These are phyloP conservation scores for Diploptera punctata DNA, from an alignment of 2,888 invertebrate genomes.

Conservation along the genomic window DNA sequence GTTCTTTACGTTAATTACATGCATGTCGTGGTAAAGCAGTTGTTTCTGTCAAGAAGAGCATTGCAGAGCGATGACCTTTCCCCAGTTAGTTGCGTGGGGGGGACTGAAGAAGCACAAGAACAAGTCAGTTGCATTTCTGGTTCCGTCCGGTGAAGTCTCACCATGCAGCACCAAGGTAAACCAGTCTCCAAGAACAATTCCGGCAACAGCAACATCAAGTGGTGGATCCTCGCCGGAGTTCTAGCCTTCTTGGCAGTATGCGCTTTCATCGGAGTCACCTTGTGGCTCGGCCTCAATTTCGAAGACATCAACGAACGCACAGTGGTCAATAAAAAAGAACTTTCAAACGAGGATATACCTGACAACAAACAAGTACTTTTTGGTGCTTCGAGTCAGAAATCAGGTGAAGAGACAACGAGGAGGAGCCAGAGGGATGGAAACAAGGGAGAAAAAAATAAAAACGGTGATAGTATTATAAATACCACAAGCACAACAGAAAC, in stretches of 20 bases:
- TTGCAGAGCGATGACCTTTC: too few relatives aligned
- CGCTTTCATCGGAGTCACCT: slow-evolving; percentile 47
- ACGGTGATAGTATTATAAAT: neutral
- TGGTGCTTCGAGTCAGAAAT: neutral
- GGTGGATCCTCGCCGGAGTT: slow-evolving; percentile 48
- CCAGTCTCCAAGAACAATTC: neutral
- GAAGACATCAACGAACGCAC: slow-evolving; percentile 4
- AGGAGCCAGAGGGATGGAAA: too few relatives aligned
- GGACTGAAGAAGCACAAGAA: neutral
- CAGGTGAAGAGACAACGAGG: neutral
- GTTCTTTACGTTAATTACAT: too few relatives aligned
- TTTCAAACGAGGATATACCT: too few relatives aligned
- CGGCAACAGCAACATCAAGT: slow-evolving; percentile 38
- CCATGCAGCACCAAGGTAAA: neutral
- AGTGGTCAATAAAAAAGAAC: neutral
- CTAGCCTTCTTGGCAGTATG: slow-evolving; percentile 47
- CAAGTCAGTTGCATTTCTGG: neutral
- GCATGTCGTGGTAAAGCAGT: too few relatives aligned
- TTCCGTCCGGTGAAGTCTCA: neutral
- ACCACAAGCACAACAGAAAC: neutral
- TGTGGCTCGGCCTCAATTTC: slow-evolving; percentile 47
- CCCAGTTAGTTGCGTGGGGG: too few relatives aligned
- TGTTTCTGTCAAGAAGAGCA: too few relatives aligned
- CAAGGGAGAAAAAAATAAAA: neutral
- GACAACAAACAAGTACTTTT: neutral